Evolutionary conservation across 2,797 vertebrate genomes (phyloP), one percentile per base, ranked within the genome.

Genomic region (Gadopsis bispinosus): DNA sequence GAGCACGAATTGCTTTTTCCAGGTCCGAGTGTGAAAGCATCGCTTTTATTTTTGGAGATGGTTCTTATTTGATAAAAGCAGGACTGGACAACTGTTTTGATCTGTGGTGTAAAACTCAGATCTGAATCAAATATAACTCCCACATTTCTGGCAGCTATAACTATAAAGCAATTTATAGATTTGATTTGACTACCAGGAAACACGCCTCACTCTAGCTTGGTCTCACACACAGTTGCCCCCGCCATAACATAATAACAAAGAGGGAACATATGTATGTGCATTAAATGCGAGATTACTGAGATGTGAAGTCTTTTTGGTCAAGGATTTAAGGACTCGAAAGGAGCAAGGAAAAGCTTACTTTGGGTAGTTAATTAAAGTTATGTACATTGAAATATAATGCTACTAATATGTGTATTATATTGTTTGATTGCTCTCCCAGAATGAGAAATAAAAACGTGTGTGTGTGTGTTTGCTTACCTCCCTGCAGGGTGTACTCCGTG

Each of bases 401-500:
- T 65, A 3, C 17, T 39, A 4, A 37, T n/a, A 53, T 29, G 5
- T 31, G 17, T 3, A 35, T 39, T 39, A 2, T 39, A 39, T 39
- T 39, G 37, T 39, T 11, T 39, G 10, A 10, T 39, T 10, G 10
- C 37, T 33, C 45, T 33, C 11, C 17, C 43, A 22, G 14, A 54
- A 29, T 0, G 4, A 60, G 47, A 53, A 65, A 69, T 7, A n/a
- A 51, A 58, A 58, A 69, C 50, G 5, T 51, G 16, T 54, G 50
- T 71, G 56, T 43, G 73, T 48, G 51, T 79, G 3, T 35, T 8
- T 9, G 51, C 97, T 96, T 61, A 99, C 98, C 98, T 97, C 98
- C 98, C 89, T 99, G 97, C 29, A 99, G 93, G 0, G 98, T 99
- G 88, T 99, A 99, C 86, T 99, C 98, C 0, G 94, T 94, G 87